Evolutionary conservation across 92 coral and sea anemone species (phyloP).

Genomic region (Palythoa heliodiscus): DNA sequence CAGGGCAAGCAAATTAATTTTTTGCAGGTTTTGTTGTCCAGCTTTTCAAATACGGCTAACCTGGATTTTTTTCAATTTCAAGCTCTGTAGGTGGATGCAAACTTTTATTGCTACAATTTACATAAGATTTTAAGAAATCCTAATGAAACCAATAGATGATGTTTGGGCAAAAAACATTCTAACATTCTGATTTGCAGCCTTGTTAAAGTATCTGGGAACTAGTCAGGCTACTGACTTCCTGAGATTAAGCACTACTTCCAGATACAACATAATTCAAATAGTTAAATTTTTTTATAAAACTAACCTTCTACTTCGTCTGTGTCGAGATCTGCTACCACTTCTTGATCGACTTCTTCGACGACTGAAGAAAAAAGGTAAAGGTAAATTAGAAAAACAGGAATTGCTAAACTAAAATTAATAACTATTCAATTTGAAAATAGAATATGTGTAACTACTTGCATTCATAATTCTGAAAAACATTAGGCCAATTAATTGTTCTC

Average conservation of each 20-base stretch:
- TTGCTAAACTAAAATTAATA: background rate
- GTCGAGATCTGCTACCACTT: conserved; percentile 43
- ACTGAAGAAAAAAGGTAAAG: conserved; percentile 17
- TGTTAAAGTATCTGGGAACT: no score
- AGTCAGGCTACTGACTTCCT: no score
- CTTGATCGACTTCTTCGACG: conserved; percentile 59
- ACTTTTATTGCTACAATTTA: no score
- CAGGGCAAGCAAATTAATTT: no score
- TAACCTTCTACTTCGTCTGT: conserved; percentile 24
- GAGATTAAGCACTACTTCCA: background rate
- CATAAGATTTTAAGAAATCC: no score
- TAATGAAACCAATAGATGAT: no score
- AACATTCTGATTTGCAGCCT: no score
- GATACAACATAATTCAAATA: background rate
- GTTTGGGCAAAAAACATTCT: no score
- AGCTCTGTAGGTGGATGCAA: no score
- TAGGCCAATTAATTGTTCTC: background rate
- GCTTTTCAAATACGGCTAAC: no score
- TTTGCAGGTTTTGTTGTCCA: no score
- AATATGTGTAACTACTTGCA: background rate
- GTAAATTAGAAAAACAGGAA: background rate
- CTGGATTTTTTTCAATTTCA: no score
- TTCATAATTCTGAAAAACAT: background rate
- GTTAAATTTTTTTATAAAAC: background rate
- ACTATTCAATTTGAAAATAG: background rate